Conservation (phyloP, 2,888 invertebrate species). For the Oegoconia quadripuncta region DNA sequence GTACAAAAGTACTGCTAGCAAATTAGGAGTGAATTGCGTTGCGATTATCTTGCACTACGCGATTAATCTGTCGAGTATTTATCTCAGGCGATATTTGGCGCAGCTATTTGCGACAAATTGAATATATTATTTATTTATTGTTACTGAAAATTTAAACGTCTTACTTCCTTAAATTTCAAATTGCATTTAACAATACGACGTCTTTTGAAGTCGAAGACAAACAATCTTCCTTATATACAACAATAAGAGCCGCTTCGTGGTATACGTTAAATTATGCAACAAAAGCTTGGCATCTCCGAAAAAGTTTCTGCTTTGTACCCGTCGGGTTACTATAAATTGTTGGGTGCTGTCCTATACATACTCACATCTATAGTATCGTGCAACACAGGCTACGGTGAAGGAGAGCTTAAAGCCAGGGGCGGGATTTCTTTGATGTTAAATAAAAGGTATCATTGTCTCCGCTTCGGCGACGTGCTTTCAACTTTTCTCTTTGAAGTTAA, state of each 20-base stretch:
- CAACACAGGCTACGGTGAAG: conserved; percentile 21
- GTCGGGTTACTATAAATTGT: conserved; percentile 34
- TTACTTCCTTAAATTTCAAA: too few species aligned
- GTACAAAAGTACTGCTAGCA: too few species aligned
- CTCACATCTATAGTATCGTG: not conserved
- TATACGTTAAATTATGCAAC: conserved; percentile 36
- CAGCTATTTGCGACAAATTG: too few species aligned
- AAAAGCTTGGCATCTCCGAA: conserved; percentile 31
- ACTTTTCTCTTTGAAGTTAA: conserved; percentile 65
- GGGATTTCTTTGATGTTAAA: conserved; percentile 61
- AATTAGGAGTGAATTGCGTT: too few species aligned
- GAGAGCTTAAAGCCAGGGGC: conserved; percentile 45
- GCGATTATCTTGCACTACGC: too few species aligned
- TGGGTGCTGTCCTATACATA: conserved; percentile 20
- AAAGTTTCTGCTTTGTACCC: conserved; percentile 33
- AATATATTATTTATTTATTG: too few species aligned
- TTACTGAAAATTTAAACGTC: too few species aligned
- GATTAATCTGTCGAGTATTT: too few species aligned
- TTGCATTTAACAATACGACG: too few species aligned
- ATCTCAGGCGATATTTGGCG: too few species aligned
- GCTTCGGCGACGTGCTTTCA: conserved; percentile 58
- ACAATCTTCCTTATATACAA: conserved; percentile 13
- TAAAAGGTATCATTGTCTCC: conserved; percentile 67
- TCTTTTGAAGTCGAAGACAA: conserved; percentile 4
- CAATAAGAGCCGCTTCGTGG: conserved; percentile 22